Base-by-base conservation (phyloP, 2,888 invertebrate species). In the Sipha maydis region DNA sequence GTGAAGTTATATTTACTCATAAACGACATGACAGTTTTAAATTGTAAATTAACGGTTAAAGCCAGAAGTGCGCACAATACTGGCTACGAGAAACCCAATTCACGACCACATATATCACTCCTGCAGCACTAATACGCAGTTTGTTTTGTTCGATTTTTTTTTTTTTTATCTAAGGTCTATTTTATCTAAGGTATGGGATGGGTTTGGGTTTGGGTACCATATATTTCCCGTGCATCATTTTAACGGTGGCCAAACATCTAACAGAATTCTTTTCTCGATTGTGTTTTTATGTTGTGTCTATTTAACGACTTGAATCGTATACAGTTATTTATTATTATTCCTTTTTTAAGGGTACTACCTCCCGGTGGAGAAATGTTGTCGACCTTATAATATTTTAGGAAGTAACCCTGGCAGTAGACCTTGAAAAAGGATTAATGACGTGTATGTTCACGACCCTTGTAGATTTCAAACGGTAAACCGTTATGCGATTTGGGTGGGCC, bases 321-420 rank as follows among this genome's bases (percentile, higher is more conserved):
- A 48, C 48, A 19, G 83, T 83, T 83, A 83, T 83, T 54, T 83
- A 83, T 83, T 34, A 31, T 69, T 69, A 11, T 69, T 71, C 31
- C 34, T 83, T 75, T 75, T 56, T 73, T n/a, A 8, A 61, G 38
- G 34, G 61, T 61, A 61, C 61, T 34, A 83, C 83, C 83, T 56
- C 75, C 83, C 56, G 56, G 56, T 56, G 56, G 21, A 75, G 2
- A 25, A 48, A 19, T 28, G 48, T 11, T 17, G 67, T 19, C 14
- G 71, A 73, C 83, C 25, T 34, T n/a, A 34, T n/a, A 25, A 48
- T 11, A 1, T 83, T 83, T 48, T 14, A 83, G 83, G 83, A 83
- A 83, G 83, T 83, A 56, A 75, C 75, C 83, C 75, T 56, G 83
- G 14, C 21, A 1, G 25, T 1, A 11, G 56, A 75, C 83, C 83